Conservation (phyloP, 2,888 invertebrate genomes). For the Sminthurinus aureus region DNA sequence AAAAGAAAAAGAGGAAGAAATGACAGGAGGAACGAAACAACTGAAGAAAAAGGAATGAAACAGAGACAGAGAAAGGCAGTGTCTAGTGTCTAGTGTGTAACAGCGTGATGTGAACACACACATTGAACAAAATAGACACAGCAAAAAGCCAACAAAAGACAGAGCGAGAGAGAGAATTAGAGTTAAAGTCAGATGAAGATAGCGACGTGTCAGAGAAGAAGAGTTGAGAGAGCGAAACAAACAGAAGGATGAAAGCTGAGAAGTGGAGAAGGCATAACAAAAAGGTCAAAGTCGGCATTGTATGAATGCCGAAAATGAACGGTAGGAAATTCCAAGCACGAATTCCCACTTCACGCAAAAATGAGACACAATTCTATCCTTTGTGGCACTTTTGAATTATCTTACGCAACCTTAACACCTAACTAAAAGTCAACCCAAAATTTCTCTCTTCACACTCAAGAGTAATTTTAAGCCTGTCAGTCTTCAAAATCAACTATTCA, state of each 20-base stretch:
- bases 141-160: not conserved
- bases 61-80: constrained; percentile 28
- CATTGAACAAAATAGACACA: not conserved
- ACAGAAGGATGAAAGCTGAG: constrained; percentile 33
- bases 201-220: constrained; percentile 30
- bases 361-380: constrained; percentile 50
- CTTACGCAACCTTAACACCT: constrained; percentile 43
- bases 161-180: not conserved
- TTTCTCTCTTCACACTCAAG: constrained; percentile 45
- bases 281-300: constrained; percentile 51
- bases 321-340: constrained; percentile 47
- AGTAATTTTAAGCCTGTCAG: constrained; percentile 29
- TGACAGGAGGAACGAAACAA: constrained; percentile 8
- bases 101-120: not conserved
- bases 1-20: not conserved
- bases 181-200: constrained; percentile 27
- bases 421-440: constrained; percentile 29
- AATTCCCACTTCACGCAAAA: constrained; percentile 53
- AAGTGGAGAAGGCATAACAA: constrained; percentile 41
- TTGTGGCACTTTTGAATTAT: constrained; percentile 47
- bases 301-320: constrained; percentile 47
- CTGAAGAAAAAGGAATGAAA: not conserved
- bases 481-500: constrained; percentile 6
- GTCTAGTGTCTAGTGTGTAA: not conserved
- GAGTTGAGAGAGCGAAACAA: constrained; percentile 37